These are phyloP conservation scores for Choristoneura rosaceana DNA, from an alignment of 2,888 invertebrate species.

Conservation along the genomic window DNA sequence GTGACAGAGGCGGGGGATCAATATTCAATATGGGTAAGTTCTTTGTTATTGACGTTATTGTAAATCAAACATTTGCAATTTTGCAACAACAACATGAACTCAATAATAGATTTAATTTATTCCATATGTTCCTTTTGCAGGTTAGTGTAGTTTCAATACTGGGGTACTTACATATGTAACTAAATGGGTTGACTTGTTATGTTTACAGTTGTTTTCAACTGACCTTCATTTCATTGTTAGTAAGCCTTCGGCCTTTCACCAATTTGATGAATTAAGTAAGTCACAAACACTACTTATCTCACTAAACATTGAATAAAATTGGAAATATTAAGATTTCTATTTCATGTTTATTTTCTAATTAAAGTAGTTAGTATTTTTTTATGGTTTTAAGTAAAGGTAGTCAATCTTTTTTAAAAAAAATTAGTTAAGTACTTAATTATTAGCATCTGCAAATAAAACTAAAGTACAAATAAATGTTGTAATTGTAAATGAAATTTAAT, in stretches of 20 bases:
- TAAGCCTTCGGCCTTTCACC: slow-evolving; percentile 23
- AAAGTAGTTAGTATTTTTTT: too few species aligned
- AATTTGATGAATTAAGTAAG: background rate
- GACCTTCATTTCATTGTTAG: slow-evolving; percentile 26
- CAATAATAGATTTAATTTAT: slow-evolving; percentile 6
- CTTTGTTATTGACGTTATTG: slow-evolving; percentile 41
- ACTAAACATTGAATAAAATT: background rate
- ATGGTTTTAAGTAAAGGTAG: too few species aligned
- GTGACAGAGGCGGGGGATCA: slow-evolving; percentile 80
- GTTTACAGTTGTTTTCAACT: slow-evolving; percentile 8
- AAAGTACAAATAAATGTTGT: too few species aligned
- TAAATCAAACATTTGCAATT: slow-evolving; percentile 32
- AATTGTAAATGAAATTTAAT: too few species aligned
- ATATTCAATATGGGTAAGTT: slow-evolving; percentile 87
- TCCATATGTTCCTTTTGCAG: slow-evolving; percentile 14
- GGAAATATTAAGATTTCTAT: background rate
- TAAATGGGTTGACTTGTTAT: slow-evolving; percentile 6
- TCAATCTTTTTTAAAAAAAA: too few species aligned
- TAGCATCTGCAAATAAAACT: too few species aligned
- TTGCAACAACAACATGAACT: too few species aligned
- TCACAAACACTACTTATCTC: background rate
- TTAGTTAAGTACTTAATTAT: too few species aligned
- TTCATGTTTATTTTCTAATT: too few species aligned
- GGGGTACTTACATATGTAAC: background rate
- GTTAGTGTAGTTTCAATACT: background rate